Conservation (phyloP, 2,888 invertebrate species). For the Imbricaverruca yamaguchii region DNA sequence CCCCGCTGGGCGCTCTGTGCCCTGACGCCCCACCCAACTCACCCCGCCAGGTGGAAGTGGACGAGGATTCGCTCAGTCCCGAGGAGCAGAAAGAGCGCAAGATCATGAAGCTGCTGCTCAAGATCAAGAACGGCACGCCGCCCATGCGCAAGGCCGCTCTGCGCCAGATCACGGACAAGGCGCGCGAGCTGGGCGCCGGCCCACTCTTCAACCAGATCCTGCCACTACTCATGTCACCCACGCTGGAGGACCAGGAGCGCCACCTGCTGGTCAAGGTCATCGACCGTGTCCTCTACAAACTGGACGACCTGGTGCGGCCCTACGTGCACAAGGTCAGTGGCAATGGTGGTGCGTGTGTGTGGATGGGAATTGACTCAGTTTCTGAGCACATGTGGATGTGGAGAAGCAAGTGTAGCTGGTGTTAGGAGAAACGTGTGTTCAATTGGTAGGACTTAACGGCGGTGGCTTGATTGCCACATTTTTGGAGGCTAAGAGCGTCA, state of each 20-base stretch:
- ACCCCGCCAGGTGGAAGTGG: slow-evolving; percentile 66
- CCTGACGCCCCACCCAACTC: too few species aligned
- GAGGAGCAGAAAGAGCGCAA: slow-evolving; percentile 98
- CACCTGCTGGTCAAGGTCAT: slow-evolving; percentile 98
- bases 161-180: slow-evolving; percentile 96
- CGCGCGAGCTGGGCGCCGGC: slow-evolving; percentile 95
- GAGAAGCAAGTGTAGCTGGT: too few species aligned
- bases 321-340: slow-evolving; percentile 86
- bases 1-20: too few species aligned
- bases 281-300: slow-evolving; percentile 93
- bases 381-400: too few species aligned
- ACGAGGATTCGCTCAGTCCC: slow-evolving; percentile 87
- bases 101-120: slow-evolving; percentile 95
- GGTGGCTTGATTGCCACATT: too few species aligned
- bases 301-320: slow-evolving; percentile 96
- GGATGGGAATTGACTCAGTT: too few species aligned
- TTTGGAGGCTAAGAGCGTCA: too few species aligned
- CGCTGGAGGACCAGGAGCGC: slow-evolving; percentile 96
- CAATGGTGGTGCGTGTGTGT: not conserved
- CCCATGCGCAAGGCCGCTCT: slow-evolving; percentile 98
- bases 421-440: too few species aligned
- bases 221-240: slow-evolving; percentile 98
- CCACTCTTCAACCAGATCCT: slow-evolving; percentile 98
- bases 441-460: too few species aligned
- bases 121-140: slow-evolving; percentile 99